Evolutionary conservation across 2,888 invertebrate species (phyloP), one percentile per base, ranked within the genome.

Genomic region (Pandemis cinnamomeana): DNA sequence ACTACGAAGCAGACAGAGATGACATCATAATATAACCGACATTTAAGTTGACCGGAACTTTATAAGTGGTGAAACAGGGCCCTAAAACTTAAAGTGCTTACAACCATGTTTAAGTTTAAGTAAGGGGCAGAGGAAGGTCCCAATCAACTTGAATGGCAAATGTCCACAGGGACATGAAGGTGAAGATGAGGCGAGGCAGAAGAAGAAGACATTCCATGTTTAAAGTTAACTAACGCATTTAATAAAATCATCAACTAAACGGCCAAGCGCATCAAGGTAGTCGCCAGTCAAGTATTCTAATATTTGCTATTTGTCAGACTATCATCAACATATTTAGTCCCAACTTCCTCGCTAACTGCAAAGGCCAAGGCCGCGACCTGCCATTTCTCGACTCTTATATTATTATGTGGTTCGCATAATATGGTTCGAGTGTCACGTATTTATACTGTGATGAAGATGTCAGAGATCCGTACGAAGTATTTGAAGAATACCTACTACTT

Each of bases 321-420:
- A 42, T 41, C 42, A 41, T 15, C 55, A 42, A 61, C 7, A n/a
- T 61, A 61, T 61, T 41, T 13, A 42, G 13, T 41, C 0, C 20
- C 10, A 2, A 41, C 41, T 61, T 61, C 41, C n/a, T 61, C 61
- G n/a, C 41, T 3, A 27, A 13, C 27, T 2, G 61, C 42, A 42
- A 66, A 66, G 66, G 51, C 51, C 66, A 51, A 66, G 66, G 66
- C n/a, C 51, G 51, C n/a, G 66, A 51, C 51, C 51, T n/a, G 36
- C 66, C 66, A 51, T 66, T 46, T 51, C 48, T 48, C 63, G 20
- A 61, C 10, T 44, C 15, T 36, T 36, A 20, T 3, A 66, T 20
- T 3, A 66, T 20, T 20, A 20, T 51, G 36, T 36, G 20, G 48
- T 66, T 66, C 13, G 46, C 48, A 66, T 66, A 36, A 48, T 61